phyloP scores from a whole-genome alignment of 1,140 invertebrate species.

The Zaprionus capensis region DNA sequence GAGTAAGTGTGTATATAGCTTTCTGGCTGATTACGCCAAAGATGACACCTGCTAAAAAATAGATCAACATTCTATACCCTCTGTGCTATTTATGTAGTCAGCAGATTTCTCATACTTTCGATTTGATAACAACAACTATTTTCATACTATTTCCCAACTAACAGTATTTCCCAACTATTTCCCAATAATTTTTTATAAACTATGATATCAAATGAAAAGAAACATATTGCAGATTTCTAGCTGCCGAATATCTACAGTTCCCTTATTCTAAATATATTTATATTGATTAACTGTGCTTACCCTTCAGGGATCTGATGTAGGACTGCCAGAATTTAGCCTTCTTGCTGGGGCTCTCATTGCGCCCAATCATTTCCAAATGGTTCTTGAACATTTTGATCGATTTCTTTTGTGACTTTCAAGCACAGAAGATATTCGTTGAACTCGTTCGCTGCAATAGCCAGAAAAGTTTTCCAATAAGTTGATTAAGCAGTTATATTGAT shows the following conservation, averaged over 20 bases:
- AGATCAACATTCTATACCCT: conserved; percentile 35
- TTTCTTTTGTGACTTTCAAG: conserved; percentile 85
- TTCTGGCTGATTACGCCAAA: conserved; percentile 41
- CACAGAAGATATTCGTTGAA: conserved; percentile 84
- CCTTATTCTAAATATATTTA: neutral
- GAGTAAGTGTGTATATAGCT: conserved; percentile 41
- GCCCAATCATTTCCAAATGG: conserved; percentile 96
- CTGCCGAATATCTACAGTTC: no score
- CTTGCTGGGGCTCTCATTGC: conserved; percentile 94
- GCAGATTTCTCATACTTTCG: no score
- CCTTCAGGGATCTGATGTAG: conserved; percentile 94
- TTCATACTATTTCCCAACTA: neutral
- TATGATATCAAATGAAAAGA: no score
- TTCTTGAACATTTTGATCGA: conserved; percentile 93
- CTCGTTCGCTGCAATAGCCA: conserved; percentile 88
- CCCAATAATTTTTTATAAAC: no score
- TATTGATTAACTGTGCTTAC: conserved; percentile 85
- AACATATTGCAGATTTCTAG: no score
- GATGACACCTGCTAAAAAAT: conserved; percentile 79
- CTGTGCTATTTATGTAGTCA: conserved; percentile 56
- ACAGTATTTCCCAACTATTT: no score
- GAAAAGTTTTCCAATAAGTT: conserved; percentile 35
- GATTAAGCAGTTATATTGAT: conserved; percentile 28
- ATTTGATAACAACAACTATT: no score
- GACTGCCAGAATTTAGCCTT: conserved; percentile 97